Conservation (phyloP, 2,888 invertebrate genomes). For the Eristalinus aeneus region DNA sequence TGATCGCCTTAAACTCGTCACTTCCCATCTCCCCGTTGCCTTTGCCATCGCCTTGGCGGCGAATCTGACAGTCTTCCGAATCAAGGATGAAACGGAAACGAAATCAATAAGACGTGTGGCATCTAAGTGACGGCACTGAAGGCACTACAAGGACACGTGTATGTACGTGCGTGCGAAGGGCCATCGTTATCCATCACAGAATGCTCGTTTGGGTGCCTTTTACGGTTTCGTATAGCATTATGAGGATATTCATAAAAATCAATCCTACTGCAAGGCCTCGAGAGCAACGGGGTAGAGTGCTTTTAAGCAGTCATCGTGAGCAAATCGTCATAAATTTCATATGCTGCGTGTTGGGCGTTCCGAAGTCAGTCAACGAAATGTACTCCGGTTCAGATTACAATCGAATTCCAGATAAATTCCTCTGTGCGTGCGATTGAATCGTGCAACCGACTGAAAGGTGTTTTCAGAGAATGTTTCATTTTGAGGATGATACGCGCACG, state of each 20-base stretch:
- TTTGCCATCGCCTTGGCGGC: not conserved
- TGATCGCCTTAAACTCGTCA: conserved; percentile 24
- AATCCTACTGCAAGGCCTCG: not conserved
- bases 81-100: conserved; percentile 7
- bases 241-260: conserved; percentile 41
- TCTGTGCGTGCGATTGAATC: not conserved
- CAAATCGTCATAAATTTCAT: conserved; percentile 33
- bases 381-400: not conserved
- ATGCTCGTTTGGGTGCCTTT: conserved; percentile 34
- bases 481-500: not conserved
- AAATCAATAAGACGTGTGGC: conserved; percentile 11
- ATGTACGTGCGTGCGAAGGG: not conserved
- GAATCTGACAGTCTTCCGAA: conserved; percentile 23
- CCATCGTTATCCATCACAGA: not conserved
- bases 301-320: conserved; percentile 8
- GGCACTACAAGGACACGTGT: not conserved
- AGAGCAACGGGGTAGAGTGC: not conserved
- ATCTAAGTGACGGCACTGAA: not conserved
- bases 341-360: conserved; percentile 6
- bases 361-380: not conserved
- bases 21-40: not conserved
- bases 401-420: not conserved
- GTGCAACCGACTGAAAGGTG: not conserved
- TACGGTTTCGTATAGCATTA: conserved; percentile 33
- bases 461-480: not conserved